A percentile compares a stretch with the other conserved stretches of the same genome.
Evolutionary conservation across 1,140 invertebrate species (phyloP).

Genomic region (Polyergus mexicanus): DNA sequence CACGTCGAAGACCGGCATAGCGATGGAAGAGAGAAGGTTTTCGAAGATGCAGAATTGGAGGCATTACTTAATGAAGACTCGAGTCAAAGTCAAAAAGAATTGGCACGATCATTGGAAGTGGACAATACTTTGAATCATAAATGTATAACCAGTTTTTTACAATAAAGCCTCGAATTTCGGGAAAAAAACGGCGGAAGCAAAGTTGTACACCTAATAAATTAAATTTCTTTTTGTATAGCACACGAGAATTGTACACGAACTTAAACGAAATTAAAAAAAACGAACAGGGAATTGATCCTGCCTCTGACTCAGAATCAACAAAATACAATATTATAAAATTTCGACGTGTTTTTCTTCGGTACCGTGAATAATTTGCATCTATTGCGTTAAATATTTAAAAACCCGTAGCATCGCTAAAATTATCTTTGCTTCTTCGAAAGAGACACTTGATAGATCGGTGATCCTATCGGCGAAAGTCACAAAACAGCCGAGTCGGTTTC

Average conservation of each 20-base stretch:
- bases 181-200: too few relatives aligned
- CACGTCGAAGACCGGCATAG: too few relatives aligned
- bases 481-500: conserved; percentile 21
- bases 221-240: not conserved
- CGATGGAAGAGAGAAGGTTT: too few relatives aligned
- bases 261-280: conserved; percentile 33
- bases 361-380: not conserved
- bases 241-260: not conserved
- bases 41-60: too few relatives aligned
- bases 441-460: not conserved
- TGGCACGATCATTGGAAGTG: too few relatives aligned
- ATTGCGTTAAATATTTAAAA: conserved; percentile 41
- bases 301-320: conserved; percentile 22
- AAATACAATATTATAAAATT: not conserved
- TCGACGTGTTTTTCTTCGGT: not conserved
- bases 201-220: too few relatives aligned
- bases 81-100: too few relatives aligned
- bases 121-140: too few relatives aligned
- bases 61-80: too few relatives aligned
- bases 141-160: too few relatives aligned
- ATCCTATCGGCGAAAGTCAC: conserved; percentile 37
- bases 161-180: too few relatives aligned
- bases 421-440: conserved; percentile 18
- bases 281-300: conserved; percentile 18
- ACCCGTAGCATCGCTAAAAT: not conserved